Percentiles rank a stretch among this genome's conserved stretches.
Conservation (phyloP, 2,888 invertebrate species). For the Rugalucina vietnamica region DNA sequence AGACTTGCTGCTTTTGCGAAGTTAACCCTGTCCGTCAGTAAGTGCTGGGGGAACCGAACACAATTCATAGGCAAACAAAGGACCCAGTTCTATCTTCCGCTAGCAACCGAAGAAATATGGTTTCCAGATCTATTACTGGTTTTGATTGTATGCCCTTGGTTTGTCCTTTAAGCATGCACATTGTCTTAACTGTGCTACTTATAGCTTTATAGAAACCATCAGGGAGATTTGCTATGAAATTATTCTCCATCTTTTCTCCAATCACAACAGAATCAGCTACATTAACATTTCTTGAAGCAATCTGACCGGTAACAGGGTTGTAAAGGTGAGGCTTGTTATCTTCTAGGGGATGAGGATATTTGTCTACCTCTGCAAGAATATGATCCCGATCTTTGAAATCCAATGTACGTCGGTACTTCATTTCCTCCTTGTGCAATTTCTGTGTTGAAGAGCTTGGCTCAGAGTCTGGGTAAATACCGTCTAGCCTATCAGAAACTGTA, state of each 20-base stretch:
- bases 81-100: constrained; percentile 21
- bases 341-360: no score
- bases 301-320: neutral
- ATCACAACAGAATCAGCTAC: neutral
- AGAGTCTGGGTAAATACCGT: neutral
- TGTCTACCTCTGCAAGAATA: no score
- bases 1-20: constrained; percentile 2
- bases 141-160: neutral
- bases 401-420: neutral
- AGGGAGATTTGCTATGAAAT: neutral
- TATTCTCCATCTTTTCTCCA: constrained; percentile 8
- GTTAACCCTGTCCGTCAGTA: constrained; percentile 17
- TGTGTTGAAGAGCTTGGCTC: no score
- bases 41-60: constrained; percentile 13
- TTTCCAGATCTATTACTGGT: constrained; percentile 6
- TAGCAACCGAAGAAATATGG: constrained; percentile 14
- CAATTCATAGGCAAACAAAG: constrained; percentile 26
- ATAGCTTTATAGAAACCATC: constrained; percentile 6
- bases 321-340: neutral
- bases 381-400: neutral
- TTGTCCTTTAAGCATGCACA: no score
- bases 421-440: no score
- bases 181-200: neutral
- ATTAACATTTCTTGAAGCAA: no score
- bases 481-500: neutral